Conservation (phyloP, 2,888 invertebrate genomes). For the Trissoscelio sp. region DNA sequence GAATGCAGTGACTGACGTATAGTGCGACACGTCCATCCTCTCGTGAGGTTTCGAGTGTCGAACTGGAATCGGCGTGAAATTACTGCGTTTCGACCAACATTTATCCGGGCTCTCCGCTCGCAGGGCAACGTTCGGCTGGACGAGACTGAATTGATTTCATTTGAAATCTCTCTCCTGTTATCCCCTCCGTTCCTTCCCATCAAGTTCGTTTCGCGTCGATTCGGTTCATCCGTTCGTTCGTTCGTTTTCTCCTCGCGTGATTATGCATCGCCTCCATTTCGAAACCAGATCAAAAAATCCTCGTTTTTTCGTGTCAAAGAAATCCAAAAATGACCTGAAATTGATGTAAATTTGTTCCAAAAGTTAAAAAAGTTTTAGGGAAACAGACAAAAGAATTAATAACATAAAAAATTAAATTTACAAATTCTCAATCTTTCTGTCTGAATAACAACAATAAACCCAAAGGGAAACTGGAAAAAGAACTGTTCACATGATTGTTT, state of each 20-base stretch:
- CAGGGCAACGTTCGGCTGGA: conserved; percentile 81
- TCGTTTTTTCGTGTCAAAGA: conserved; percentile 49
- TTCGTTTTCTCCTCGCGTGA: conserved; percentile 65
- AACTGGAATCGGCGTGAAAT: conserved; percentile 81
- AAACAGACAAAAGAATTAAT: too few species aligned
- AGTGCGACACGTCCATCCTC: conserved; percentile 70
- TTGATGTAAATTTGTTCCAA: not conserved
- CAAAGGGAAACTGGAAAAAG: not conserved
- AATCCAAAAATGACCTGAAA: conserved; percentile 13
- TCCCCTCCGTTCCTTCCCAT: conserved; percentile 72
- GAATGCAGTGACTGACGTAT: conserved; percentile 69
- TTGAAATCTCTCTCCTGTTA: conserved; percentile 77
- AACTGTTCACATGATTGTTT: not conserved
- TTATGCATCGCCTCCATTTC: conserved; percentile 58
- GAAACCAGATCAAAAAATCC: conserved; percentile 59
- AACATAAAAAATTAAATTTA: too few species aligned
- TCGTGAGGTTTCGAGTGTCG: conserved; percentile 75
- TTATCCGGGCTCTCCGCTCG: conserved; percentile 77
- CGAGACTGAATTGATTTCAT: conserved; percentile 83
- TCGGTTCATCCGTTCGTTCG: conserved; percentile 65
- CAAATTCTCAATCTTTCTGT: too few species aligned
- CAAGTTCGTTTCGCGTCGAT: conserved; percentile 71
- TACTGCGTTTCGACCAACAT: conserved; percentile 82
- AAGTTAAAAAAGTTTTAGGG: too few species aligned
- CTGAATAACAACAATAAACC: too few species aligned